phyloP scores from a whole-genome alignment of 2,797 vertebrate genomes.

The Sebastes trivittatus region DNA sequence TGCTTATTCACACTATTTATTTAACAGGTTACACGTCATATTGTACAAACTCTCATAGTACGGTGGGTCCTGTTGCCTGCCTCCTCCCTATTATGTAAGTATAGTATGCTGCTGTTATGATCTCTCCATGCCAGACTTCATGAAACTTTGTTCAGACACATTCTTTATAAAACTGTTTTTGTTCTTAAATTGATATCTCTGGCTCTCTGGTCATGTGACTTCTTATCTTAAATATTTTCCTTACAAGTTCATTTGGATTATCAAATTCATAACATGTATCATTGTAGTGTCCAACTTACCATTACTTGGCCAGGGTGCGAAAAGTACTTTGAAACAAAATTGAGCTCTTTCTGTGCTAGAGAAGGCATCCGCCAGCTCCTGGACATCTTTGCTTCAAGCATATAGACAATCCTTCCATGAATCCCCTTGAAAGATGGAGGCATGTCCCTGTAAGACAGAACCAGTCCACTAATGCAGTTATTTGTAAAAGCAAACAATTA shows the following conservation, averaged over 20 bases:
- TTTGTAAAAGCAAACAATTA: not conserved
- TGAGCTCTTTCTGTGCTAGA: slow-evolving; percentile 83
- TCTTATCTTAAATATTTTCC: not conserved
- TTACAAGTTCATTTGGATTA: not conserved
- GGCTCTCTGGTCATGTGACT: not conserved
- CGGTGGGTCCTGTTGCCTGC: not conserved
- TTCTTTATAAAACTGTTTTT: not conserved
- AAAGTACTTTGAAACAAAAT: slow-evolving; percentile 86
- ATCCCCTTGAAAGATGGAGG: slow-evolving; percentile 90
- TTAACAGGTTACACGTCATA: not conserved
- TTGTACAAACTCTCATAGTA: not conserved
- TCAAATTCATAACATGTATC: not conserved
- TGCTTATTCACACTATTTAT: not conserved
- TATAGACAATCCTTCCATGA: slow-evolving; percentile 89
- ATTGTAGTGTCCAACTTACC: slow-evolving; percentile 63
- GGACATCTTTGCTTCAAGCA: slow-evolving; percentile 88
- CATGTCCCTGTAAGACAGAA: slow-evolving; percentile 83
- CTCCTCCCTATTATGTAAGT: not conserved
- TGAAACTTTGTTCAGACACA: not conserved
- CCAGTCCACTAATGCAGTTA: not conserved
- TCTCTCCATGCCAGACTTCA: not conserved
- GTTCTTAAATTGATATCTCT: not conserved
- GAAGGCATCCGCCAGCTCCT: slow-evolving; percentile 87
- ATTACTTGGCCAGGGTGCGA: slow-evolving; percentile 78
- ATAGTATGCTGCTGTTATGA: not conserved